Evolutionary conservation across 2,113 vertebrate species (phyloP).

Genomic region (Dasyornis broadbenti): DNA sequence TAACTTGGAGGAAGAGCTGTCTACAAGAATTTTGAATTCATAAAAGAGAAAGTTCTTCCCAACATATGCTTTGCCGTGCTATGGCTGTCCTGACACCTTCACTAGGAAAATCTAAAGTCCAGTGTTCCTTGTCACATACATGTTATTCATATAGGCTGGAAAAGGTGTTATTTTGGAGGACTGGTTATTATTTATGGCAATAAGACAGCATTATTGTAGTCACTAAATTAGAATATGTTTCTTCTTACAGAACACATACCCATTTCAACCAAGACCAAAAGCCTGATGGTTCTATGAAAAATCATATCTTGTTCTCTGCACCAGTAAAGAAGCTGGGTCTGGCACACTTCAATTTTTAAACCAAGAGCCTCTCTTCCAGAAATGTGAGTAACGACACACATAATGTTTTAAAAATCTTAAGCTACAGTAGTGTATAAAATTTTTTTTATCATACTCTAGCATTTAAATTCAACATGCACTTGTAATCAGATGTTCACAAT

Average conservation of each 20-base stretch:
- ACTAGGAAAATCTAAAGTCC: background rate
- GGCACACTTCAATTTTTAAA: background rate
- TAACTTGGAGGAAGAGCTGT: background rate
- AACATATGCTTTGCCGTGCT: fast-evolving
- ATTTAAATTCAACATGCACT: background rate
- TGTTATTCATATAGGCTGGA: background rate
- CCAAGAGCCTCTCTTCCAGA: background rate
- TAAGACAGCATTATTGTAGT: background rate
- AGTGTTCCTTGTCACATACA: background rate
- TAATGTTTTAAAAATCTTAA: background rate
- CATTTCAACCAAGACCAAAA: background rate
- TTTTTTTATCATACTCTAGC: background rate
- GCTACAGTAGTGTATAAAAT: background rate
- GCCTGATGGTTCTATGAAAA: background rate
- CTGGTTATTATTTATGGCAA: background rate
- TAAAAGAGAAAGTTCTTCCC: background rate
- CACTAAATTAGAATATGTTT: background rate
- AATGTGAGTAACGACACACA: background rate
- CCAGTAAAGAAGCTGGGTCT: background rate
- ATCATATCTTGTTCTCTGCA: background rate
- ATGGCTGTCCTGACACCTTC: background rate
- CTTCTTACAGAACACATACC: background rate
- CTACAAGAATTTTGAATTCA: background rate
- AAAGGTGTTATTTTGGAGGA: background rate
- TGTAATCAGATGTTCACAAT: background rate